Evolutionary conservation across 1,140 invertebrate species (phyloP), one percentile per base, ranked within the genome.

Genomic region (Tetramorium parvispinum): DNA sequence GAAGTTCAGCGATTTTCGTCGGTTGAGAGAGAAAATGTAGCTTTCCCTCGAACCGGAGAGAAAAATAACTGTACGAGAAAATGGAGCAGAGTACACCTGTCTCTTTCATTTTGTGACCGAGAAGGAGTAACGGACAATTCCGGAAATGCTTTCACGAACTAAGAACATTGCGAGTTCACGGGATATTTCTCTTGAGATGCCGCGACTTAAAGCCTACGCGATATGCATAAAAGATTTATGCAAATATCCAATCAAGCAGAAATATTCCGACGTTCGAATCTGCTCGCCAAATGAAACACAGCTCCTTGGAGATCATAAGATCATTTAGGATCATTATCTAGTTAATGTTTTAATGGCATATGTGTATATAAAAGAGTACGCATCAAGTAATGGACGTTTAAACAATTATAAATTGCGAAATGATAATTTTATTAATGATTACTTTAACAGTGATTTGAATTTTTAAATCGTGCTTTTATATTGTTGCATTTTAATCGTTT

Each of bases 191-290:
- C n/a, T 43, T 43, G 53, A 16, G 16, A 85, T n/a, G 59, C 27
- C 21, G 37, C 16, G 43, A 59, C 71, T 71, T 71, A 85, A 85
- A 85, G 68, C n/a, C 32, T 49, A 75, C 21, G 78, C 63, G 63
- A 59, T 55, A 88, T 88, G 86, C 68, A 88, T 88, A 88, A 88
- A 88, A 88, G 70, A 88, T 88, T 82, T 37, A 78, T 88, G 86
- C 65, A 88, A 78, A 88, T 88, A 65, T 81, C 51, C 24, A 61
- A 78, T 77, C 51, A 57, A 49, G 53, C 7, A n/a, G 37, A 71
- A 53, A 10, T 78, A 78, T 46, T 61, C 24, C 27, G 8, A 59
- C 18, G 43, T 59, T 40, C 66, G 53, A 46, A 71, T 71, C 51
- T 49, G 10, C 27, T 21, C 51, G 40, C 24, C 51, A 82, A 82